A percentile compares a stretch with the other conserved stretches of the same genome.
Conservation (phyloP, 1,140 invertebrate genomes). For the Helicorthomorpha holstii region DNA sequence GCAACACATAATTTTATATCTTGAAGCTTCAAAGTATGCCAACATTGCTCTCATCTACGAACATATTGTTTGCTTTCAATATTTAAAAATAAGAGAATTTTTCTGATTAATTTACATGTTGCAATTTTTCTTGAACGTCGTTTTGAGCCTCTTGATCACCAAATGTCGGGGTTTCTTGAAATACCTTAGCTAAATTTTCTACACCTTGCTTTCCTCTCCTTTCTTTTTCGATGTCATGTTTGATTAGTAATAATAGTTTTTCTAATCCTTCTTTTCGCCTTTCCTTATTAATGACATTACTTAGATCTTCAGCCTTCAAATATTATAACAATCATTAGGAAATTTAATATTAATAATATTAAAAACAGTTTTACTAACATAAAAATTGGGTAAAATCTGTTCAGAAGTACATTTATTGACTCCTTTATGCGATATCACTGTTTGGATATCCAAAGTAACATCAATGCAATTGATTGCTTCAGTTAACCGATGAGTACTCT, state of each 20-base stretch:
- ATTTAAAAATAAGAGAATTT: not conserved
- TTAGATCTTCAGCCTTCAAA: slow-evolving; percentile 63
- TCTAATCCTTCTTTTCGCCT: slow-evolving; percentile 59
- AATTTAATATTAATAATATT: not conserved
- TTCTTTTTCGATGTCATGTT: slow-evolving; percentile 68
- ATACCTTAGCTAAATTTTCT: slow-evolving; percentile 76
- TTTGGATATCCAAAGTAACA: slow-evolving; percentile 51
- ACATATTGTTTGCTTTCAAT: not conserved
- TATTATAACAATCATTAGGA: not conserved
- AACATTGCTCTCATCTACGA: slow-evolving; percentile 74
- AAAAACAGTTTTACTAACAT: slow-evolving; percentile 27
- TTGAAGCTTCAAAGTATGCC: slow-evolving; percentile 74
- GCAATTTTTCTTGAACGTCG: slow-evolving; percentile 75
- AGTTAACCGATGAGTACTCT: slow-evolving; percentile 49
- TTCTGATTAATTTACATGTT: slow-evolving; percentile 48
- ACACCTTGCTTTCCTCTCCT: slow-evolving; percentile 65
- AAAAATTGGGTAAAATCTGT: slow-evolving; percentile 80
- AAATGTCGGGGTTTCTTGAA: slow-evolving; percentile 73
- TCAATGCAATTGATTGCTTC: slow-evolving; percentile 49
- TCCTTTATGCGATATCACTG: slow-evolving; percentile 40
- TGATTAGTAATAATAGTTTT: slow-evolving; percentile 60
- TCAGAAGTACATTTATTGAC: slow-evolving; percentile 42
- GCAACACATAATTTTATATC: slow-evolving; percentile 65
- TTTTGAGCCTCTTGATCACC: slow-evolving; percentile 77
- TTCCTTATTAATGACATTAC: slow-evolving; percentile 80